These are phyloP conservation scores for Odontomachus brunneus DNA, from an alignment of 1,140 invertebrate genomes.

Conservation along the genomic window DNA sequence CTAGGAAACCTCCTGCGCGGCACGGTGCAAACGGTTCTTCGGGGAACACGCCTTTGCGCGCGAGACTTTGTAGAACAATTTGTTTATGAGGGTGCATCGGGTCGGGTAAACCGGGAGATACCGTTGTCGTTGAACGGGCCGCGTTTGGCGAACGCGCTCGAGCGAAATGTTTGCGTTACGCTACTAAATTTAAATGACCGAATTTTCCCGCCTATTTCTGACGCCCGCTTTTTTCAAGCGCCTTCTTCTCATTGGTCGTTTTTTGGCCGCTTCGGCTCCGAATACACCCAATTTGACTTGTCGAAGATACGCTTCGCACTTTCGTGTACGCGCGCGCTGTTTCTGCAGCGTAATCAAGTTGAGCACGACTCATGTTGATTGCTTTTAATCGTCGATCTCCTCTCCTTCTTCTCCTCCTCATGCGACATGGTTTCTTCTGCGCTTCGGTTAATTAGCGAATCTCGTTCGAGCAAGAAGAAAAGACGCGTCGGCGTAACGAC, in stretches of 20 bases:
- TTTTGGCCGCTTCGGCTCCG: too few relatives aligned
- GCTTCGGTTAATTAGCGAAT: too few relatives aligned
- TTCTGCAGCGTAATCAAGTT: too few relatives aligned
- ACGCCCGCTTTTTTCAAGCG: conserved; percentile 45
- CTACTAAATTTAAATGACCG: conserved; percentile 60
- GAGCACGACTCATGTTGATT: too few relatives aligned
- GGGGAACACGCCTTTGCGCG: conserved; percentile 58
- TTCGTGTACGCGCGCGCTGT: too few relatives aligned
- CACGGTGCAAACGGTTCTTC: conserved; percentile 65
- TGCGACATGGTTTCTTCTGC: too few relatives aligned
- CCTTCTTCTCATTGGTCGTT: too few relatives aligned
- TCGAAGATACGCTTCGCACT: too few relatives aligned
- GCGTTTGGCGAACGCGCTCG: conserved; percentile 47
- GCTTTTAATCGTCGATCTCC: too few relatives aligned
- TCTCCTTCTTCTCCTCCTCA: too few relatives aligned
- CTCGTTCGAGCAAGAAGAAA: too few relatives aligned
- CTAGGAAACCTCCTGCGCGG: conserved; percentile 14
- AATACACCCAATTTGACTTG: too few relatives aligned
- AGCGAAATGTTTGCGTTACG: conserved; percentile 37
- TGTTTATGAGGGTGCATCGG: conserved; percentile 61
- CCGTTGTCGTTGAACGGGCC: conserved; percentile 22
- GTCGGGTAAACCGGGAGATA: conserved; percentile 58
- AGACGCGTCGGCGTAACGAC: not conserved
- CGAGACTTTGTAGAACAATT: conserved; percentile 68
- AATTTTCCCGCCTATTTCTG: conserved; percentile 53